These are phyloP conservation scores for Psittacula derbiana DNA, from an alignment of 2,797 vertebrate species.

Conservation along the genomic window DNA sequence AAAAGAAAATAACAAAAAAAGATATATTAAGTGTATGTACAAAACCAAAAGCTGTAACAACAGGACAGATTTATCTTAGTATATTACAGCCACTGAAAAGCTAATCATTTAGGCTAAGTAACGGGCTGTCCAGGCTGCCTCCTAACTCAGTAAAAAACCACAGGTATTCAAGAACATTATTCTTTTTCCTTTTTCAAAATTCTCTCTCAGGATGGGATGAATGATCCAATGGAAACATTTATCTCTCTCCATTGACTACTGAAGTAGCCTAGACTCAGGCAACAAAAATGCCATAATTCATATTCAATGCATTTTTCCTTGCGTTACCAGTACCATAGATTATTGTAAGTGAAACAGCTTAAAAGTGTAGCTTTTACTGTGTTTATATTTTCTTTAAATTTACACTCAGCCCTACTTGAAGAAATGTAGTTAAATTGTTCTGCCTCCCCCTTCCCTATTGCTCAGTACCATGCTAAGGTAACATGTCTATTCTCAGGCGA, in stretches of 20 bases:
- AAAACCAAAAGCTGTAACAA: background rate
- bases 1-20: background rate
- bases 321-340: background rate
- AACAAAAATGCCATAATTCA: background rate
- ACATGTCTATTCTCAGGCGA: background rate
- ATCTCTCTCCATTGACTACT: background rate
- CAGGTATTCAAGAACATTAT: background rate
- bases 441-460: background rate
- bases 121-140: background rate
- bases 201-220: background rate
- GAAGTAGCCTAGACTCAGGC: background rate
- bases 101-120: background rate
- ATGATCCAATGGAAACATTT: slow-evolving; percentile 6
- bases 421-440: background rate
- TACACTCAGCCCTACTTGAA: background rate
- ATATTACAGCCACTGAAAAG: background rate
- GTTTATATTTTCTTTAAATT: background rate
- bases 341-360: background rate
- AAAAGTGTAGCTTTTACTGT: background rate
- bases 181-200: background rate
- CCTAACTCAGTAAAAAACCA: background rate
- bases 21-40: background rate
- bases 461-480: background rate
- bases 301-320: slow-evolving; percentile 5
- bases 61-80: background rate